phyloP scores from a whole-genome alignment of 37 sponge, comb jelly and placozoan genomes.

The Hexactinellida sp. region DNA sequence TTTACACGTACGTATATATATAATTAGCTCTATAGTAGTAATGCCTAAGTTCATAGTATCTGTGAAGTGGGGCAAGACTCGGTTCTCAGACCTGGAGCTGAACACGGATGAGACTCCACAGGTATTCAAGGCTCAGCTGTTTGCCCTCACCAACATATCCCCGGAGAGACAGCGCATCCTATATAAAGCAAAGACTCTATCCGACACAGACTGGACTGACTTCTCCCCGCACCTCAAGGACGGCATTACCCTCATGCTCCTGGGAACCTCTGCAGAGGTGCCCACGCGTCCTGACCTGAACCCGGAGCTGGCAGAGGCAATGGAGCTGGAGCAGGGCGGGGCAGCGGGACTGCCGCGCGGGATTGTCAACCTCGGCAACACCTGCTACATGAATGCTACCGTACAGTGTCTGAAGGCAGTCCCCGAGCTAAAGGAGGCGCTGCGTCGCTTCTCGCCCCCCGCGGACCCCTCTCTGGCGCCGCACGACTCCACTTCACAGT shows the following conservation, averaged over 20 bases:
- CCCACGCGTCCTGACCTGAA: not conserved
- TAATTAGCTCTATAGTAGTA: not conserved
- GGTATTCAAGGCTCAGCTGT: conserved; percentile 73
- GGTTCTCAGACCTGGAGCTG: conserved; percentile 66
- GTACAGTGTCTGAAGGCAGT: conserved; percentile 85
- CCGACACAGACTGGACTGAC: not conserved
- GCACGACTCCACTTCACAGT: not conserved
- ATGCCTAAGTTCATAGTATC: conserved; percentile 38
- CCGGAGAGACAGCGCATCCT: conserved; percentile 32
- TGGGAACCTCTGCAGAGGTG: not conserved
- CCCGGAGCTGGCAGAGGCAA: not conserved
- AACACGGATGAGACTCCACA: conserved; percentile 76
- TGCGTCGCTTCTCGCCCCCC: conserved; percentile 18
- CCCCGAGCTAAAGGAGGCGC: conserved; percentile 61
- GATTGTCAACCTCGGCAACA: conserved; percentile 88
- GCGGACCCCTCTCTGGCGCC: not conserved
- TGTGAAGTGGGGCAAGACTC: conserved; percentile 96
- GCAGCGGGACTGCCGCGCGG: conserved; percentile 56
- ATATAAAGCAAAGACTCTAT: conserved; percentile 42
- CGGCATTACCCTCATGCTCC: conserved; percentile 13
- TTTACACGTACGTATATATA: no score
- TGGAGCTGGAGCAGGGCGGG: not conserved
- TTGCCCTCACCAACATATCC: conserved; percentile 51
- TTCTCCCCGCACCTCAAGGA: conserved; percentile 14
- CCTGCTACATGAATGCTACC: conserved; percentile 96